Evolutionary conservation across 1,140 invertebrate species (phyloP).

Genomic region (Myzus persicae): DNA sequence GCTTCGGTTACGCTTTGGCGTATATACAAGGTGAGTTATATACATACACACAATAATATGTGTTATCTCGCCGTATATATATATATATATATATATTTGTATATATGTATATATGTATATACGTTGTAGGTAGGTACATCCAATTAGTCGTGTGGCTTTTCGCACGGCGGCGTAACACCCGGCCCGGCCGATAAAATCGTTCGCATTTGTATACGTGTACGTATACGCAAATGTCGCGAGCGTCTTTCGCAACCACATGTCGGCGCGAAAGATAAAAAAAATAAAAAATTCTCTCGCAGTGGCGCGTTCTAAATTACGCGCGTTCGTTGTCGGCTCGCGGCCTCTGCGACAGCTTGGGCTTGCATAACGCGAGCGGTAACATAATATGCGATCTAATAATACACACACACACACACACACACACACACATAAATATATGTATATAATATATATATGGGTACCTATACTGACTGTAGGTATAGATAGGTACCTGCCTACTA

Average conservation of each 20-base stretch:
- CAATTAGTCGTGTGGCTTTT: constrained; percentile 24
- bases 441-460: neutral
- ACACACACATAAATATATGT: too few species aligned
- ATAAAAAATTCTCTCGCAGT: neutral
- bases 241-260: constrained; percentile 25
- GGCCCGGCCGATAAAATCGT: constrained; percentile 6
- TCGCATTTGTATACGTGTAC: neutral
- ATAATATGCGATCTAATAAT: neutral
- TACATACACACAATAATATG: too few species aligned
- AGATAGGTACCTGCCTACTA: neutral
- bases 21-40: neutral
- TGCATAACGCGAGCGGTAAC: neutral
- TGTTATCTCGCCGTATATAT: too few species aligned
- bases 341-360: neutral
- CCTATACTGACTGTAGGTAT: too few species aligned
- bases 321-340: neutral
- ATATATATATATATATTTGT: too few species aligned
- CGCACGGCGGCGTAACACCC: constrained; percentile 21
- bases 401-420: too few species aligned
- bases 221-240: neutral
- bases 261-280: neutral
- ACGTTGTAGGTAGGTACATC: neutral
- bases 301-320: neutral
- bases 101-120: too few species aligned
- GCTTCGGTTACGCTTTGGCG: neutral